Conservation (phyloP, 2,888 invertebrate species). For the Brachyptera putata region DNA sequence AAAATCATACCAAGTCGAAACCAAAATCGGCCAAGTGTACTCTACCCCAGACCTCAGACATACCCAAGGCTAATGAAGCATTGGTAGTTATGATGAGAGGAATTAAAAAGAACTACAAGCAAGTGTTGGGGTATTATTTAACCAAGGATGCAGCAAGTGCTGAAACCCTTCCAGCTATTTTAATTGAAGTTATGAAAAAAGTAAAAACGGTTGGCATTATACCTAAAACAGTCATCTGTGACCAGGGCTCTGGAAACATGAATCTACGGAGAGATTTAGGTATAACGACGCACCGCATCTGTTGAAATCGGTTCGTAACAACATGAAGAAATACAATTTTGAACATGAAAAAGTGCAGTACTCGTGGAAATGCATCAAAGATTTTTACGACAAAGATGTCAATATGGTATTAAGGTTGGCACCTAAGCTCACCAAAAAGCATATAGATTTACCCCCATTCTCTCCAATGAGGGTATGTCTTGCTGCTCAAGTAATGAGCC, state of each 20-base stretch:
- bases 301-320: slow-evolving; percentile 21
- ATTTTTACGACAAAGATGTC: slow-evolving; percentile 22
- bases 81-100: slow-evolving; percentile 13
- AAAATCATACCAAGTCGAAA: too few relatives aligned
- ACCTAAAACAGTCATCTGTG: slow-evolving; percentile 16
- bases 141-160: not conserved
- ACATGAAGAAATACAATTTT: slow-evolving; percentile 16
- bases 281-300: slow-evolving; percentile 14
- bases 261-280: not conserved
- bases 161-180: not conserved
- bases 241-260: slow-evolving; percentile 10
- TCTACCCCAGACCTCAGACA: too few relatives aligned
- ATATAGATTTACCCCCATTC: slow-evolving; percentile 16
- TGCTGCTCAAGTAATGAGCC: slow-evolving; percentile 16
- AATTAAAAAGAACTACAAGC: slow-evolving; percentile 18
- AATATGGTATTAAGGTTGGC: slow-evolving; percentile 14
- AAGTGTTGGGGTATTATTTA: slow-evolving; percentile 13
- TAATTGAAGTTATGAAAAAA: not conserved
- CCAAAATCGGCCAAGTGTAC: too few relatives aligned
- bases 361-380: not conserved
- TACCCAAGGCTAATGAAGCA: not conserved
- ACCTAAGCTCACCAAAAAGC: slow-evolving; percentile 14
- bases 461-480: slow-evolving; percentile 11
- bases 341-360: not conserved
- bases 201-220: slow-evolving; percentile 8